These are phyloP conservation scores for Alces alces DNA, from an alignment of 2,113 vertebrate genomes.

Conservation along the genomic window DNA sequence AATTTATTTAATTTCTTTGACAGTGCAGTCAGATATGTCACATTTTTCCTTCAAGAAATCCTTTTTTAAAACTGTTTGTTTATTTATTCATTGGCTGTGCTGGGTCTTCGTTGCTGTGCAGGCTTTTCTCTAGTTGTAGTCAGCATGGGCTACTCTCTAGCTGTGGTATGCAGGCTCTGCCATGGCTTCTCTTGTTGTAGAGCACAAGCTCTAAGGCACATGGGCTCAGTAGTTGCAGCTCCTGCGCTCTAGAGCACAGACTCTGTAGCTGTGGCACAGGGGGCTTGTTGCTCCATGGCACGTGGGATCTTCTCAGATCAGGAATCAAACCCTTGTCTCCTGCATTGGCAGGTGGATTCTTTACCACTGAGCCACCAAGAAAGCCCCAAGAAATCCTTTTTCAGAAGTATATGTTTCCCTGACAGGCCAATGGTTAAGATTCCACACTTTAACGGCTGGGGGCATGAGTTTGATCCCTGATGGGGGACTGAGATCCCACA, in stretches of 20 bases:
- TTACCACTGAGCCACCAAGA: neutral
- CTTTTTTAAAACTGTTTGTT: neutral
- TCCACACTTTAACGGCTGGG: neutral
- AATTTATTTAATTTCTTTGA: slow-evolving; percentile 23
- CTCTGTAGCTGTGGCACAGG: neutral
- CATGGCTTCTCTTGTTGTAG: neutral
- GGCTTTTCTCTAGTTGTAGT: neutral
- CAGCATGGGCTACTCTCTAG: neutral
- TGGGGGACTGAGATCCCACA: neutral
- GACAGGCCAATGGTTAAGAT: neutral
- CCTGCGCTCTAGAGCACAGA: neutral
- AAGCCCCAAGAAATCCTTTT: neutral
- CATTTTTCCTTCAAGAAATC: neutral
- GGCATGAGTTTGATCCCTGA: neutral
- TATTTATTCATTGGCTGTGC: neutral
- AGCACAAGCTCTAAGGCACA: neutral
- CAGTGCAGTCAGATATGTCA: neutral
- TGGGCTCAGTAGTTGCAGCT: neutral
- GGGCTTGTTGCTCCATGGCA: neutral
- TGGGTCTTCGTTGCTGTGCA: neutral
- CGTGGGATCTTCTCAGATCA: neutral
- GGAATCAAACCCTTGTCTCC: neutral
- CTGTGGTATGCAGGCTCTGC: neutral
- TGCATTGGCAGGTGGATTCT: neutral
- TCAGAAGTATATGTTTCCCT: neutral